These are phyloP conservation scores for Hycleus cichorii DNA, from an alignment of 1,140 invertebrate genomes.

Conservation along the genomic window DNA sequence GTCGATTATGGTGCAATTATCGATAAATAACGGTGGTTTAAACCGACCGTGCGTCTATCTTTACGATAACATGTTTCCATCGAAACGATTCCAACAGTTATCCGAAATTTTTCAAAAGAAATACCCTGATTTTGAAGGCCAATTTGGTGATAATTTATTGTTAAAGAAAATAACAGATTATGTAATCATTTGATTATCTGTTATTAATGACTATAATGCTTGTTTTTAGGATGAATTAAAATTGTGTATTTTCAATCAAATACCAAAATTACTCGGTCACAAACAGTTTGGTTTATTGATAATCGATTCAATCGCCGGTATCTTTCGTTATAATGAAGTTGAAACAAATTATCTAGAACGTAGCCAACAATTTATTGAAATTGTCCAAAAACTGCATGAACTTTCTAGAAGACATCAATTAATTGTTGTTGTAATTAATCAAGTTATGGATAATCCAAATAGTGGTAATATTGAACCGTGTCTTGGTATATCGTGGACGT, in stretches of 20 bases:
- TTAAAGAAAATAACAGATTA: constrained; percentile 45
- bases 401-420: constrained; percentile 1
- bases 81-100: constrained; percentile 54
- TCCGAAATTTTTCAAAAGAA: constrained; percentile 35
- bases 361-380: constrained; percentile 42
- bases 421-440: constrained; percentile 23
- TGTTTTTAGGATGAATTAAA: constrained; percentile 49
- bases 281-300: constrained; percentile 57
- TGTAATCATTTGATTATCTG: constrained; percentile 39
- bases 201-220: neutral
- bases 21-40: constrained; percentile 31
- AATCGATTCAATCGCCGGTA: constrained; percentile 68
- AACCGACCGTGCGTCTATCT: constrained; percentile 55
- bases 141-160: constrained; percentile 29
- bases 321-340: constrained; percentile 59
- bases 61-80: constrained; percentile 67
- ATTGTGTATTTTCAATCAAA: constrained; percentile 47
- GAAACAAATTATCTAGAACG: constrained; percentile 47
- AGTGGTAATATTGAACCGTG: constrained; percentile 43
- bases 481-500: constrained; percentile 61
- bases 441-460: constrained; percentile 35
- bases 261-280: constrained; percentile 45
- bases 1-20: constrained; percentile 41
- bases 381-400: constrained; percentile 47
- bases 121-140: constrained; percentile 39